phyloP scores from a whole-genome alignment of 2,797 vertebrate species.

The Monodelphis domestica region DNA sequence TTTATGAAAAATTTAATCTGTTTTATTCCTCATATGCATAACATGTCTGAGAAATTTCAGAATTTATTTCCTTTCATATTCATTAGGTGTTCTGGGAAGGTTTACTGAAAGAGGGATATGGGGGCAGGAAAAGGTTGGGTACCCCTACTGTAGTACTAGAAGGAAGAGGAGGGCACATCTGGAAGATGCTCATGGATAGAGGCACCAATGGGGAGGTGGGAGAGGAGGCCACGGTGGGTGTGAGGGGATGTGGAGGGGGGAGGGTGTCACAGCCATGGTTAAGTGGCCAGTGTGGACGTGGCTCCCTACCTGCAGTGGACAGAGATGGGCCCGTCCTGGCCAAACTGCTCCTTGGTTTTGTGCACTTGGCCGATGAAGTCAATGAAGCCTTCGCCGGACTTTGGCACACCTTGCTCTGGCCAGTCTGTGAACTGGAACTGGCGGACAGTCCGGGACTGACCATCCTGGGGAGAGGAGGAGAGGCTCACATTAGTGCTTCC shows the following conservation, averaged over 20 bases:
- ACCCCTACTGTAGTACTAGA: background rate
- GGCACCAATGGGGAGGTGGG: background rate
- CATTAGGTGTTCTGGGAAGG: background rate
- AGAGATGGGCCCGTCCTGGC: constrained; percentile 97
- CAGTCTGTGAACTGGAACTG: constrained; percentile 99
- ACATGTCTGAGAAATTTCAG: background rate
- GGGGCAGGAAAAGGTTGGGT: background rate
- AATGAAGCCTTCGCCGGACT: constrained; percentile 98
- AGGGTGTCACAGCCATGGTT: background rate
- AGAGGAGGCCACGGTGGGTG: background rate
- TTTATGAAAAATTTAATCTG: background rate
- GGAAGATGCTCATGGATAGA: background rate
- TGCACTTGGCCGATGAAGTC: constrained; percentile 99
- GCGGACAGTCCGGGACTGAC: constrained; percentile 96
- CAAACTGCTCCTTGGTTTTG: constrained; percentile 99
- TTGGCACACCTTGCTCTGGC: constrained; percentile 98
- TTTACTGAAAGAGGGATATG: background rate
- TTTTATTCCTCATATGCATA: background rate
- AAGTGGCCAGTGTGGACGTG: background rate
- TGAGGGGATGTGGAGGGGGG: background rate
- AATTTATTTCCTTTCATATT: background rate
- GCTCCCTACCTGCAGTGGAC: constrained; percentile 95
- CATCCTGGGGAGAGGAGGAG: constrained; percentile 87
- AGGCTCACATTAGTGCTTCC: rapidly evolving
- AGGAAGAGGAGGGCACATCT: background rate